Evolutionary conservation across 2,113 vertebrate species (phyloP).

Genomic region (Aplodontia rufa): DNA sequence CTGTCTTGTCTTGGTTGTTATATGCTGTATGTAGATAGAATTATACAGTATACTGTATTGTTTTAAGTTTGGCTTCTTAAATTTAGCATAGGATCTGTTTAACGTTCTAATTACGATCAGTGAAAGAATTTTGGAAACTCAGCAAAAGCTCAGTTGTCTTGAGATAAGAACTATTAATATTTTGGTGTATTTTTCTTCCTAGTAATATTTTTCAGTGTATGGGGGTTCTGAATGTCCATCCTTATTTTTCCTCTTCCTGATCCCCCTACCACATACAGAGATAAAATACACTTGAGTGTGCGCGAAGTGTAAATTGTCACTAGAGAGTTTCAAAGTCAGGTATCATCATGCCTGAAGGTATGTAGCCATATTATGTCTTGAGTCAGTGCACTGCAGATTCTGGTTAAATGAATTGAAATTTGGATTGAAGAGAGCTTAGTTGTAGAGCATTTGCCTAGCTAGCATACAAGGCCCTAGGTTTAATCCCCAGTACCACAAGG

Average conservation of each 20-base stretch:
- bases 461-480: no score
- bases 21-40: not conserved
- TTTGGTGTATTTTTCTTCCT: constrained; percentile 4
- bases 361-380: not conserved
- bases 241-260: not conserved
- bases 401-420: constrained; percentile 8
- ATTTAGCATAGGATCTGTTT: not conserved
- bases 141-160: not conserved
- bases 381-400: not conserved
- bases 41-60: not conserved
- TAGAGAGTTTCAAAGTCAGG: not conserved
- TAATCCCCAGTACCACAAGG: no score
- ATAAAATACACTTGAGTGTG: not conserved
- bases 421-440: not conserved
- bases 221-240: constrained; percentile 10
- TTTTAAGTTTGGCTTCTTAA: constrained; percentile 23
- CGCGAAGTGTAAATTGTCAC: not conserved
- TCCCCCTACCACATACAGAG: rapidly evolving
- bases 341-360: not conserved
- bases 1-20: not conserved
- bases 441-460: no score
- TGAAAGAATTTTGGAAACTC: constrained; percentile 38
- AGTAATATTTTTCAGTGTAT: not conserved
- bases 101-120: not conserved
- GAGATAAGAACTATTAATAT: not conserved